Evolutionary conservation across 2,113 vertebrate species (phyloP).

Genomic region (Columba livia): DNA sequence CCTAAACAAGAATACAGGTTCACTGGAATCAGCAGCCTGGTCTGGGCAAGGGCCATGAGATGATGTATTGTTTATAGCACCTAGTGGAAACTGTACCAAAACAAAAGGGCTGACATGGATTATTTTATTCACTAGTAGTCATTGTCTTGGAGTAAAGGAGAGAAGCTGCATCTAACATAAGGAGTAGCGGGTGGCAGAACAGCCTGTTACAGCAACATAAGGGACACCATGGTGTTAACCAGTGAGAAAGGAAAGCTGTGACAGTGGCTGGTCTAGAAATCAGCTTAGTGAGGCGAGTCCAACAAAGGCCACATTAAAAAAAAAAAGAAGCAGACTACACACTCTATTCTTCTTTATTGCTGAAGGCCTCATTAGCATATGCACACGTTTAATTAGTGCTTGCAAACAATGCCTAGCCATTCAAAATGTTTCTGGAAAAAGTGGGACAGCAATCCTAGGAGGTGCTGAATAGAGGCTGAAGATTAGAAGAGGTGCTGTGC

Average conservation of each 20-base stretch:
- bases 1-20: not conserved
- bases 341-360: not conserved
- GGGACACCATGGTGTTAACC: not conserved
- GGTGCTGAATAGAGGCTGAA: not conserved
- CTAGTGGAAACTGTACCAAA: not conserved
- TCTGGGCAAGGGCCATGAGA: not conserved
- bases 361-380: not conserved
- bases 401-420: not conserved
- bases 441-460: not conserved
- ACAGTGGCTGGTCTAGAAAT: not conserved
- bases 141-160: not conserved
- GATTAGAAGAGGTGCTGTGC: not conserved
- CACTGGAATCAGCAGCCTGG: not conserved
- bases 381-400: not conserved
- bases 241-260: not conserved
- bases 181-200: constrained; percentile 26
- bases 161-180: not conserved
- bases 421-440: not conserved
- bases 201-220: constrained; percentile 4
- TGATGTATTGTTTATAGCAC: not conserved
- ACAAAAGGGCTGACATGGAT: not conserved
- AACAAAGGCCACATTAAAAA: not conserved
- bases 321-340: not conserved
- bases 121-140: not conserved
- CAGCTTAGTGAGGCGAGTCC: not conserved